Evolutionary conservation across 2,797 vertebrate genomes (phyloP), one percentile per base, ranked within the genome.

Genomic region (Cetoscarus ocellatus): DNA sequence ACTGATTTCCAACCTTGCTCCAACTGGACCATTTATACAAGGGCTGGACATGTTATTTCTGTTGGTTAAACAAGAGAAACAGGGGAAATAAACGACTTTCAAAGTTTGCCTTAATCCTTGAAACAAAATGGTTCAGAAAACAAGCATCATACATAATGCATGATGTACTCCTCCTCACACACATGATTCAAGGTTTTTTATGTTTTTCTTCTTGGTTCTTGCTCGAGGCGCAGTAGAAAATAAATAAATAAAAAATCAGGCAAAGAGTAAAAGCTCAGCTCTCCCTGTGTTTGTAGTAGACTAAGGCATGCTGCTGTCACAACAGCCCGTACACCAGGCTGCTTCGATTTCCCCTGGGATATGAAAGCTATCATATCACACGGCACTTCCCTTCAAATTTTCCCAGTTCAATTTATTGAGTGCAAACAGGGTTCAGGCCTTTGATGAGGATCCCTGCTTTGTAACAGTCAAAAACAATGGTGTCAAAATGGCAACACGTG

Each of bases 101-200:
- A 77, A 91, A 86, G 89, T 86, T 70, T 63, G 48, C 79, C 63
- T 76, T 86, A 72, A 88, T 84, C 79, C 79, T 83, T 84, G 67
- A 88, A 83, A 87, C 67, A 84, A 84, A 87, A 83, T 61, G 66
- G 50, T 78, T 76, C 35, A 35, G 65, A 80, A 88, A 89, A 86
- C 73, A 84, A 67, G 57, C 34, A 43, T 64, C 61, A 82, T 91
- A 59, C 72, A 91, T 91, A 91, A 91, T 91, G 76, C 68, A 90
- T 86, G 62, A n/a, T 17, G 48, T 53, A 49, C 73, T 77, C 75
- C 55, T 82, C 57, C 38, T 39, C 38, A 63, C 68, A 45, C 67
- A 67, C 56, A 63, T 61, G 61, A 81, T 76, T 85, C 63, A 80
- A 84, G 72, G 47, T 48, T 62, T 51, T 58, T 44, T 60, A 42